These are phyloP conservation scores for Anabas testudineus DNA, from an alignment of 2,797 vertebrate species.

Conservation along the genomic window DNA sequence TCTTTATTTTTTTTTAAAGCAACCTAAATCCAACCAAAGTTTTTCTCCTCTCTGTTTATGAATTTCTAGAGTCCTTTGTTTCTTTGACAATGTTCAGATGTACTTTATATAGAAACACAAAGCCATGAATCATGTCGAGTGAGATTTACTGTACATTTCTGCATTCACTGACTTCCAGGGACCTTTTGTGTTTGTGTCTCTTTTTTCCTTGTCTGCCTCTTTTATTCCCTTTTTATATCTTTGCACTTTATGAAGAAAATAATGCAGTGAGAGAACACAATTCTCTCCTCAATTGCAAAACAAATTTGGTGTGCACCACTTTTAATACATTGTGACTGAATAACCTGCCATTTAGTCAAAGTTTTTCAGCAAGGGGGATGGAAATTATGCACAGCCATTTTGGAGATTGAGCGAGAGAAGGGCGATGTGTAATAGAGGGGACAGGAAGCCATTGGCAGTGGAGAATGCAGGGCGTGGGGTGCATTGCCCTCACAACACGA, in stretches of 20 bases:
- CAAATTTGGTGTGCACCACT: conserved; percentile 57
- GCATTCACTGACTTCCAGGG: conserved; percentile 55
- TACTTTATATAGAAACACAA: conserved; percentile 68
- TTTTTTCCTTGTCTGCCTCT: conserved; percentile 2
- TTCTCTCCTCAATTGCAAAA: conserved; percentile 67
- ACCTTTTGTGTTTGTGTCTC: conserved; percentile 65
- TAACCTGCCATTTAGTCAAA: conserved; percentile 66
- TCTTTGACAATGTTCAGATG: conserved; percentile 55
- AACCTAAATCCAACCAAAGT: conserved; percentile 35
- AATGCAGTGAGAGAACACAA: conserved; percentile 52
- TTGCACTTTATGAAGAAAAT: conserved; percentile 50
- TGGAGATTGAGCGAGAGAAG: conserved; percentile 26
- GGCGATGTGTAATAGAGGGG: conserved; percentile 51
- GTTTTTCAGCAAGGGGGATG: conserved; percentile 36
- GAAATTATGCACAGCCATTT: conserved; percentile 54
- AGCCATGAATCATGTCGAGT: conserved; percentile 66
- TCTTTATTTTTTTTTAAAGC: too few relatives aligned
- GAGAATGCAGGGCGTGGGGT: conserved; percentile 40
- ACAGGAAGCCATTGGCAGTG: conserved; percentile 36
- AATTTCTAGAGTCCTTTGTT: conserved; percentile 49
- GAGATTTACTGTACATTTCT: conserved; percentile 68
- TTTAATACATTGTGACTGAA: conserved; percentile 75
- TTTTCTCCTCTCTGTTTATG: conserved; percentile 7
- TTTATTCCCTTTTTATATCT: conserved; percentile 44
- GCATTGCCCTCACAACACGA: conserved; percentile 52